phyloP scores from a whole-genome alignment of 2,888 invertebrate species.

The Octodonta nipae region DNA sequence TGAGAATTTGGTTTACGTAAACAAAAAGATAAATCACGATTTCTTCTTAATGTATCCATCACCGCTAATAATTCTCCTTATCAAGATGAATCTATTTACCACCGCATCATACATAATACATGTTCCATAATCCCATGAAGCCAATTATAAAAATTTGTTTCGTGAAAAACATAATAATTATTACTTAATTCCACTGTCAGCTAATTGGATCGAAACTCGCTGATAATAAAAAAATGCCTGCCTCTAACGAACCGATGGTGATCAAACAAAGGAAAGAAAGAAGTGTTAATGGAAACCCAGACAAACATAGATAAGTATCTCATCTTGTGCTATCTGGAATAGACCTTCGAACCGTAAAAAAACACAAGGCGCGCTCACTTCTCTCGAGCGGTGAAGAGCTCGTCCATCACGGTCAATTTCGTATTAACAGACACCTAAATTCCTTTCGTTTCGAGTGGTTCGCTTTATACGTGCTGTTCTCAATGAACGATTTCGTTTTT shows the following conservation, averaged over 20 bases:
- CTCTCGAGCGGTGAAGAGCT: slow-evolving; percentile 4
- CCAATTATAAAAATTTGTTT: slow-evolving; percentile 4
- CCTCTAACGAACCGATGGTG: slow-evolving; percentile 3
- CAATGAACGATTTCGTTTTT: too few species aligned
- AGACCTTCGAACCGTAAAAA: slow-evolving; percentile 4
- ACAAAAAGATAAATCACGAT: too few species aligned
- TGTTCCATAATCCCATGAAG: too few species aligned
- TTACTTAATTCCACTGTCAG: background rate
- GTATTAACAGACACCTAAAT: slow-evolving; percentile 8
- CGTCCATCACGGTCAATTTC: slow-evolving; percentile 10
- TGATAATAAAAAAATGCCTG: slow-evolving; percentile 4
- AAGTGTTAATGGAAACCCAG: slow-evolving; percentile 14
- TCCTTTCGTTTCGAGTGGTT: too few species aligned
- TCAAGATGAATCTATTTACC: too few species aligned
- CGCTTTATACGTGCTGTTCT: too few species aligned
- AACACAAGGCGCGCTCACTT: slow-evolving; percentile 5
- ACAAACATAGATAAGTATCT: slow-evolving; percentile 11
- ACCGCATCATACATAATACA: too few species aligned
- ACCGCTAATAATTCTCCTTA: too few species aligned
- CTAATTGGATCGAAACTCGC: slow-evolving; percentile 5
- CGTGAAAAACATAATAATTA: slow-evolving; percentile 2
- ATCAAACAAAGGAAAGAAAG: slow-evolving; percentile 6
- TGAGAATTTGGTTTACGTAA: too few species aligned
- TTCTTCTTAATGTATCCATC: too few species aligned
- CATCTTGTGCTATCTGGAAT: slow-evolving; percentile 9